Base-by-base conservation (phyloP, 2,797 vertebrate genomes). In the Trachurus trachurus region DNA sequence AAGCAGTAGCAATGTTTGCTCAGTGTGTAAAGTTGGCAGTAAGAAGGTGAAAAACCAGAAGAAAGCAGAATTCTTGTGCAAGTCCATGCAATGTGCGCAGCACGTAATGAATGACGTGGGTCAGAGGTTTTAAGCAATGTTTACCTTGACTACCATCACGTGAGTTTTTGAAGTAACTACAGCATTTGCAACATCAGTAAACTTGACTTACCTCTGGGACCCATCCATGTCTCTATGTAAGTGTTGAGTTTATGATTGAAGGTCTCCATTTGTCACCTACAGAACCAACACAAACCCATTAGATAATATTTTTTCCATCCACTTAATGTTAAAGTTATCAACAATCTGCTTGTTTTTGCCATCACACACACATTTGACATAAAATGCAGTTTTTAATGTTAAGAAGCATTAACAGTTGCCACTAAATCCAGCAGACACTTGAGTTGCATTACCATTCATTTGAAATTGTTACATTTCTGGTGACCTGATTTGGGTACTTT, bases 201-300 rank as follows among this genome's bases (percentile, higher is more conserved):
- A 29, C 9, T 19, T 26, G 56, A 85, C 95, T 96, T 93, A 99
- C 98, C 98, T 96, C 97, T 96, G 78, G 97, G 97, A 79, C 98
- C 98, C 89, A 99, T 95, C 96, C 96, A 98, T 83, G 97, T 90
- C 80, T 96, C 96, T 62, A 99, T 89, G 82, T 97, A 96, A 66
- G 93, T 88, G 93, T 98, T 99, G 52, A 98, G 92, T 85, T 95
- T 96, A 82, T 96, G 93, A 95, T 98, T 97, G 74, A 99, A 82
- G 80, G 89, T 81, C 90, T 98, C 98, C 98, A 99, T 99, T 91
- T 94, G 88, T 95, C 91, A 94, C 92, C 96, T 98, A 83, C 37
- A 73, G 16, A 65, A 9, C 2, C 1, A 26, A 44, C 12, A 29
- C 52, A 29, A 40, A 42, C 1, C 16, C 17, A 15, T 31, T n/a